A percentile compares a stretch with the other conserved stretches of the same genome.
These are phyloP conservation scores for Calyptomena viridis DNA, from an alignment of 2,113 vertebrate genomes.

Conservation along the genomic window DNA sequence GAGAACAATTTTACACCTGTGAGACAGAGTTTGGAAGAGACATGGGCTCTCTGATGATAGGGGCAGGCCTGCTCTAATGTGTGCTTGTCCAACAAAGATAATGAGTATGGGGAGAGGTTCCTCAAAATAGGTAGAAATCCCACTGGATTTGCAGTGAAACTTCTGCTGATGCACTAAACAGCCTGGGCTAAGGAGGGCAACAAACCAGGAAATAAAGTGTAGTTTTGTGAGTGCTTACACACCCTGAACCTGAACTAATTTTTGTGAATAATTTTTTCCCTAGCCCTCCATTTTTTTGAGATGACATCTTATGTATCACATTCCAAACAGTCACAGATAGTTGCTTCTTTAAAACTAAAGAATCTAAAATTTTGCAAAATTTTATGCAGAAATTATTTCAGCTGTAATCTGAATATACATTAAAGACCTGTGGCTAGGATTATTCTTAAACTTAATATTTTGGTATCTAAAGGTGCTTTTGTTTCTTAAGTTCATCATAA, in stretches of 20 bases:
- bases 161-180: neutral
- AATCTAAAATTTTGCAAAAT: neutral
- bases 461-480: neutral
- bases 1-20: neutral
- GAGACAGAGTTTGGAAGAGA: neutral
- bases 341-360: neutral
- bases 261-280: neutral
- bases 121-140: neutral
- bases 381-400: neutral
- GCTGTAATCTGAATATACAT: neutral
- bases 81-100: neutral
- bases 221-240: neutral
- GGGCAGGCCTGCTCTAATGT: neutral
- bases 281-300: accelerated
- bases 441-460: neutral
- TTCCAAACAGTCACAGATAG: neutral
- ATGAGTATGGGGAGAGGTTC: neutral
- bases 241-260: neutral
- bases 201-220: neutral
- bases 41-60: neutral
- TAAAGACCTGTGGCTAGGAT: neutral
- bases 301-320: neutral
- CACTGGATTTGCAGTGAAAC: neutral
- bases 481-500: neutral
- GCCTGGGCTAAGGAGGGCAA: neutral